phyloP scores from a whole-genome alignment of 1,140 invertebrate species.

The Drosophila nigrodunni region DNA sequence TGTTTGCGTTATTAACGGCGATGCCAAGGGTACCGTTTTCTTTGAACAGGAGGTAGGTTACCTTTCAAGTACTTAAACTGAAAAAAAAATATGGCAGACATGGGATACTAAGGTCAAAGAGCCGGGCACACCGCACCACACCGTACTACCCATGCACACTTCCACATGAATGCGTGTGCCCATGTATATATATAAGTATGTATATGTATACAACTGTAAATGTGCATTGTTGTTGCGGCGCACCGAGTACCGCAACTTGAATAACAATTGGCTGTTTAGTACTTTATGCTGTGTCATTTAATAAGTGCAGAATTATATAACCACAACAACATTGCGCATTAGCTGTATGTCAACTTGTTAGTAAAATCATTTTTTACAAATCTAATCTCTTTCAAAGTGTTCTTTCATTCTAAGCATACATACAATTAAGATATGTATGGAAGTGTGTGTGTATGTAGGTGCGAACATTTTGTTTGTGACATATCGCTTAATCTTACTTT shows the following conservation, averaged over 20 bases:
- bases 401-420: constrained; percentile 1
- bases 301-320: constrained; percentile 69
- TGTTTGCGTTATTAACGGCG: constrained; percentile 93
- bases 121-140: constrained; percentile 46
- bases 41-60: constrained; percentile 90
- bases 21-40: constrained; percentile 92
- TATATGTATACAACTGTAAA: neutral
- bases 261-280: constrained; percentile 41
- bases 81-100: constrained; percentile 44
- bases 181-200: neutral
- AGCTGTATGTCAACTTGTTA: neutral
- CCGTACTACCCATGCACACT: neutral
- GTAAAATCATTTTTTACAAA: neutral
- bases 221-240: constrained; percentile 12
- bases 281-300: constrained; percentile 60
- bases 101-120: constrained; percentile 56
- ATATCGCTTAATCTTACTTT: too few species aligned
- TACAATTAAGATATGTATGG: neutral
- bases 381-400: neutral
- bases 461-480: neutral
- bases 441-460: neutral
- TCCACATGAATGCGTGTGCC: neutral
- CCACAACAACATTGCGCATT: constrained; percentile 17
- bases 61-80: neutral
- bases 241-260: constrained; percentile 27